phyloP scores from a whole-genome alignment of 2,797 vertebrate genomes.

The Brotogeris chrysoptera region DNA sequence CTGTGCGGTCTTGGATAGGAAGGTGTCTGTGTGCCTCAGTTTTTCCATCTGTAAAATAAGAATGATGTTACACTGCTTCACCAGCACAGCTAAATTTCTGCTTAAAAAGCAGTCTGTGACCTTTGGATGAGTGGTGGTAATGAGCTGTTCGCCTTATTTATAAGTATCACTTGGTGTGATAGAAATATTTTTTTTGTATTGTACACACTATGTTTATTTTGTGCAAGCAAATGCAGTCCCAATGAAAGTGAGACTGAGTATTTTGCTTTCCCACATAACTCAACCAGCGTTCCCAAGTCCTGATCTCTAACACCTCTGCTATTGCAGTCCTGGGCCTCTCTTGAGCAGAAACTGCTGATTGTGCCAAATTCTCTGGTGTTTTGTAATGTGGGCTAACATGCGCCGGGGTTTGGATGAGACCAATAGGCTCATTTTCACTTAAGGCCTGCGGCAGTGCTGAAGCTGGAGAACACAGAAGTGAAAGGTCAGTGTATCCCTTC shows the following conservation, averaged over 20 bases:
- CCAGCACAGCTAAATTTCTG: constrained; percentile 2
- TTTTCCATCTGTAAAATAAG: constrained; percentile 64
- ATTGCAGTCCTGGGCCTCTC: constrained; percentile 65
- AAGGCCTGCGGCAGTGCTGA: neutral
- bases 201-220: constrained; percentile 35
- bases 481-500: constrained; percentile 31
- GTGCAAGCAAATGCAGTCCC: constrained; percentile 26
- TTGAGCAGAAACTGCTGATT: constrained; percentile 65
- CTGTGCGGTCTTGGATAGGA: constrained; percentile 57
- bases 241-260: neutral
- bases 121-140: constrained; percentile 50
- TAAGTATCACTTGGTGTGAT: constrained; percentile 44
- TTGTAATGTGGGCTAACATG: constrained; percentile 55
- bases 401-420: constrained; percentile 49
- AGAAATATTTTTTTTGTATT: constrained; percentile 33
- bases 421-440: constrained; percentile 53
- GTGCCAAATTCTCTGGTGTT: constrained; percentile 69
- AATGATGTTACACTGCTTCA: constrained; percentile 26
- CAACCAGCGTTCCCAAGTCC: neutral
- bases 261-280: constrained; percentile 56
- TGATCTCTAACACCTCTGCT: constrained; percentile 70
- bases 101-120: constrained; percentile 52
- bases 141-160: constrained; percentile 51
- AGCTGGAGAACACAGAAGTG: neutral
- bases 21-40: constrained; percentile 60